A percentile compares a stretch with the other conserved stretches of the same genome.
Evolutionary conservation across 2,888 invertebrate species (phyloP).

Genomic region (Melangyna quadrimaculata): DNA sequence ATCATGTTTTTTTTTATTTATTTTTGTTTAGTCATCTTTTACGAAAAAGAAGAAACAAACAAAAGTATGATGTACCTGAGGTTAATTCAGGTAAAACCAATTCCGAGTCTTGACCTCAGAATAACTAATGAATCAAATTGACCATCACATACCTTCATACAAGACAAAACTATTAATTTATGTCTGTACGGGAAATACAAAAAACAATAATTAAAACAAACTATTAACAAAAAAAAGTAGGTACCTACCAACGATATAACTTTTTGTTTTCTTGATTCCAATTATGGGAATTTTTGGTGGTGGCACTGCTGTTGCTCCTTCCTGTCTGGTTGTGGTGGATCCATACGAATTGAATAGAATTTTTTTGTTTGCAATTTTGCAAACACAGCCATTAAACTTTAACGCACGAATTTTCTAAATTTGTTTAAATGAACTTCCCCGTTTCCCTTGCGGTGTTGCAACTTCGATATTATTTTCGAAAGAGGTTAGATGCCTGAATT

Average conservation of each 20-base stretch:
- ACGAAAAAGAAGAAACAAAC: background rate
- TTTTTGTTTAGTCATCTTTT: background rate
- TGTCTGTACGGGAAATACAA: background rate
- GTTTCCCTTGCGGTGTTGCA: background rate
- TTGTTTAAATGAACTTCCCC: background rate
- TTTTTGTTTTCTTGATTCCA: background rate
- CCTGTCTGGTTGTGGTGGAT: background rate
- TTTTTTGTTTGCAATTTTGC: background rate
- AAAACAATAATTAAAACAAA: background rate
- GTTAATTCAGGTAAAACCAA: background rate
- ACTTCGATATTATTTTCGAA: background rate
- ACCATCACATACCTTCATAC: background rate
- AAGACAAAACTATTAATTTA: background rate
- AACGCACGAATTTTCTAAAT: background rate
- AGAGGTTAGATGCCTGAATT: background rate
- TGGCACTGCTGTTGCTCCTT: background rate
- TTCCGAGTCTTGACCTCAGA: background rate
- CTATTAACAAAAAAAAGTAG: background rate
- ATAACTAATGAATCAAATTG: background rate
- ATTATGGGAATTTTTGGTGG: background rate
- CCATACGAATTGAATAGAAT: background rate
- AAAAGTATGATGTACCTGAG: background rate
- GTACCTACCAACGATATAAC: background rate
- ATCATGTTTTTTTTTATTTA: background rate
- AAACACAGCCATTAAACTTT: conserved; percentile 1